Conservation (phyloP, 2,888 invertebrate genomes). For the Zeuzera pyrina region DNA sequence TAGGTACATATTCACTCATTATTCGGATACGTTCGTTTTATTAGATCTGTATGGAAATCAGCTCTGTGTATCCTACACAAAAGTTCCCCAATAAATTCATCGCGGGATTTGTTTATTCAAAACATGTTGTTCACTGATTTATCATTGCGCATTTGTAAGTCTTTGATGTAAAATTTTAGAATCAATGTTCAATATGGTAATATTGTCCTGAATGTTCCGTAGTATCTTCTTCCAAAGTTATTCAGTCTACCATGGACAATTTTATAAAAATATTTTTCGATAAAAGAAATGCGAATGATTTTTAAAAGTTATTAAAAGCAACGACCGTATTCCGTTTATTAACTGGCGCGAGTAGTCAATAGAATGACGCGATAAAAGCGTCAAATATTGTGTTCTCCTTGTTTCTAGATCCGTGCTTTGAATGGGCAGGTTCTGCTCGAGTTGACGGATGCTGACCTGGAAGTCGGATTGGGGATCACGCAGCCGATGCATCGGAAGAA, state of each 20-base stretch:
- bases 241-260: too few species aligned
- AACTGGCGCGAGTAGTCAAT: too few species aligned
- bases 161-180: too few species aligned
- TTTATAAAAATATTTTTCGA: too few species aligned
- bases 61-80: slow-evolving; percentile 30
- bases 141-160: slow-evolving; percentile 6
- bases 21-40: slow-evolving; percentile 42
- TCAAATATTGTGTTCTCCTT: slow-evolving; percentile 74
- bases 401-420: slow-evolving; percentile 79
- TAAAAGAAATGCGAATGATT: too few species aligned
- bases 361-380: slow-evolving; percentile 65
- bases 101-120: slow-evolving; percentile 35
- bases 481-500: slow-evolving; percentile 96
- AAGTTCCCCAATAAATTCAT: slow-evolving; percentile 40
- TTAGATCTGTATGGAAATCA: slow-evolving; percentile 54
- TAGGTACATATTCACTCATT: slow-evolving; percentile 45
- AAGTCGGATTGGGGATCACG: slow-evolving; percentile 90
- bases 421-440: slow-evolving; percentile 89
- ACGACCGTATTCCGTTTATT: too few species aligned
- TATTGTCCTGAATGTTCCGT: too few species aligned
- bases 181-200: slow-evolving; percentile 20
- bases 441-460: slow-evolving; percentile 91
- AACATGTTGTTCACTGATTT: slow-evolving; percentile 30
- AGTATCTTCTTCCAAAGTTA: too few species aligned
- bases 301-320: background rate